phyloP scores from a whole-genome alignment of 2,888 invertebrate genomes.

The Acanthosepion esculentum region DNA sequence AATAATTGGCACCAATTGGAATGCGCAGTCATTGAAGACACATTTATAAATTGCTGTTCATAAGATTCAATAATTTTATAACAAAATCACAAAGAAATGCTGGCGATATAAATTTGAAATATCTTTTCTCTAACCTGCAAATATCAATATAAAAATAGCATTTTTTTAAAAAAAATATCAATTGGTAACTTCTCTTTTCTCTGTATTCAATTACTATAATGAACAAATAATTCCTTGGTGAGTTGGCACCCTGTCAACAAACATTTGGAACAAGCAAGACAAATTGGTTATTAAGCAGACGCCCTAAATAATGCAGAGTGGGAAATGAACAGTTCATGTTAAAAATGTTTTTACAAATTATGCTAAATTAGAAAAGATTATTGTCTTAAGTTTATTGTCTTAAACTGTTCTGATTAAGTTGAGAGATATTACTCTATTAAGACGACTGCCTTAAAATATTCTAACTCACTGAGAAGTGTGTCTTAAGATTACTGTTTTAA shows the following conservation, averaged over 20 bases:
- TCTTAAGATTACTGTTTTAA: neutral
- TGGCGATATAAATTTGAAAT: no score
- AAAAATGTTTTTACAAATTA: neutral
- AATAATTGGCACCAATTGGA: no score
- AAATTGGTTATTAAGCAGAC: slow-evolving; percentile 8
- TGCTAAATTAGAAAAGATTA: neutral
- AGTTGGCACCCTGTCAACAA: neutral
- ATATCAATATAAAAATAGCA: no score
- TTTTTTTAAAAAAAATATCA: no score
- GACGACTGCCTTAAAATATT: neutral
- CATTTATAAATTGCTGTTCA: no score
- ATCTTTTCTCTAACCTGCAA: no score
- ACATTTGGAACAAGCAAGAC: neutral
- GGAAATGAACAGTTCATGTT: neutral
- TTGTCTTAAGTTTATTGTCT: neutral
- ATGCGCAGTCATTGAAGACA: no score
- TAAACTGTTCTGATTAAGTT: neutral
- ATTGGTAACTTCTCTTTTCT: no score
- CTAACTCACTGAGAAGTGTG: neutral
- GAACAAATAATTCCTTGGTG: neutral
- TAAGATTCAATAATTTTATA: no score
- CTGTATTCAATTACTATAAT: neutral
- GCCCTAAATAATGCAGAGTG: neutral
- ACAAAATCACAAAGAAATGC: no score
- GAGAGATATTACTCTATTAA: neutral